Evolutionary conservation across 2,113 vertebrate genomes (phyloP).

Genomic region (Aphyosemion australe): DNA sequence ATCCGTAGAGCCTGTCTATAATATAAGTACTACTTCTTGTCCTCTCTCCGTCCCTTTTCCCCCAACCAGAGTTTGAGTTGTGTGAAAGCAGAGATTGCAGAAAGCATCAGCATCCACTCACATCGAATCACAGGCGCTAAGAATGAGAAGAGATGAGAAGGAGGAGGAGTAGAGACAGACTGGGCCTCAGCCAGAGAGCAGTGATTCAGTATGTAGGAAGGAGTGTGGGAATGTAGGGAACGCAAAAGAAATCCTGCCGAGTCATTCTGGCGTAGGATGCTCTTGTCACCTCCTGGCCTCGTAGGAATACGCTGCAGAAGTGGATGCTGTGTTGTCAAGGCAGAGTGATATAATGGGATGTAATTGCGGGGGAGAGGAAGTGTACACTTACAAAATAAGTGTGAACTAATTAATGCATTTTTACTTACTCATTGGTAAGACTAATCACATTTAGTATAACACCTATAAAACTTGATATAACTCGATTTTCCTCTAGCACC

Average conservation of each 20-base stretch:
- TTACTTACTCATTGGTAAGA: neutral
- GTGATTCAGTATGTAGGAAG: slow-evolving; percentile 72
- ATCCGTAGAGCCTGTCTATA: slow-evolving; percentile 1
- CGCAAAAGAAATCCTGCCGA: slow-evolving; percentile 69
- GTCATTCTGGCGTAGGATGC: slow-evolving; percentile 75
- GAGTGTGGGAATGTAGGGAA: slow-evolving; percentile 58
- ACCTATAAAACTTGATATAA: neutral
- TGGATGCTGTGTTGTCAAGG: slow-evolving; percentile 31
- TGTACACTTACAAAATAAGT: slow-evolving; percentile 16
- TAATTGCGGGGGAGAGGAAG: slow-evolving; percentile 22
- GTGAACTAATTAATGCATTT: slow-evolving; percentile 10
- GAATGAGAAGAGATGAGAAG: slow-evolving; percentile 33
- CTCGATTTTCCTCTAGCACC: neutral
- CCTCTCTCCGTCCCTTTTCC: neutral
- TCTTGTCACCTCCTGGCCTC: slow-evolving; percentile 64
- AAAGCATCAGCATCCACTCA: slow-evolving; percentile 64
- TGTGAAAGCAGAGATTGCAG: slow-evolving; percentile 57
- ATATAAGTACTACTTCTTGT: neutral
- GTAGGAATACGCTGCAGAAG: slow-evolving; percentile 62
- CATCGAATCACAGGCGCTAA: slow-evolving; percentile 52
- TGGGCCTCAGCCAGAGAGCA: slow-evolving; percentile 67
- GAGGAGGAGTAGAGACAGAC: slow-evolving; percentile 61
- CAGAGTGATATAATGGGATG: slow-evolving; percentile 52
- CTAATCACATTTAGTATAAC: slow-evolving; percentile 3
- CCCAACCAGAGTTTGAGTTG: slow-evolving; percentile 45